Base-by-base conservation (phyloP, 2,113 vertebrate genomes). In the Orycteropus afer region DNA sequence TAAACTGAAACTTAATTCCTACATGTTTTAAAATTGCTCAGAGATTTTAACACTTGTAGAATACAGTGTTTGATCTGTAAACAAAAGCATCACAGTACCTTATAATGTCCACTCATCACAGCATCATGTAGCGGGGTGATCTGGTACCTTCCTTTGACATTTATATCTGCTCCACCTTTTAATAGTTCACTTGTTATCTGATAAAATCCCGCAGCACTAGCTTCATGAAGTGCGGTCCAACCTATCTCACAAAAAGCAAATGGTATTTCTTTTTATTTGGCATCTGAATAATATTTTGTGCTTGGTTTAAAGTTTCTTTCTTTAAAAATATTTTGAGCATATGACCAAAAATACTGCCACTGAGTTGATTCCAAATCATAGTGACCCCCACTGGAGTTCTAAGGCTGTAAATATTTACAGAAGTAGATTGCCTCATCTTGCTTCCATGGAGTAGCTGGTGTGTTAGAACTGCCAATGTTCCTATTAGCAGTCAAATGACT, bases 61-160 rank as follows among this genome's bases (percentile, higher is more conserved):
- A 11, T 22, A 61, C 17, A 87, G 55, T 45, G 42, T 23, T 20
- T 80, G 14, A 14, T 87, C 83, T 55, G 59, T 29, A 96, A 82
- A 29, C 0, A 77, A 85, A 85, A 95, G 27, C 53, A 93, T 73
- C 40, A 55, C 59, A 89, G 17, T 97, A 99, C 99, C 99, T 99
- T 81, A 89, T 98, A 97, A 94, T 98, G 96, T 40, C 97, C 98
- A 87, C 91, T 96, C 77, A 37, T 89, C 95, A 98, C 98, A 94
- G 99, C 99, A 93, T 99, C 97, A 53, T 99, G 98, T n/a, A 99
- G 91, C 18, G 99, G 99, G 92, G 98, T 99, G 95, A 98, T 71
- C 89, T 98, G 97, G 47, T 98, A 85, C 71, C 65, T 69, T 96
- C 98, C 98, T 93, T 85, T 96, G 96, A 96, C 94, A 97, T 99